Evolutionary conservation across 2,888 invertebrate species (phyloP), one percentile per base, ranked within the genome.

Genomic region (Polydrusus pterygomalis): DNA sequence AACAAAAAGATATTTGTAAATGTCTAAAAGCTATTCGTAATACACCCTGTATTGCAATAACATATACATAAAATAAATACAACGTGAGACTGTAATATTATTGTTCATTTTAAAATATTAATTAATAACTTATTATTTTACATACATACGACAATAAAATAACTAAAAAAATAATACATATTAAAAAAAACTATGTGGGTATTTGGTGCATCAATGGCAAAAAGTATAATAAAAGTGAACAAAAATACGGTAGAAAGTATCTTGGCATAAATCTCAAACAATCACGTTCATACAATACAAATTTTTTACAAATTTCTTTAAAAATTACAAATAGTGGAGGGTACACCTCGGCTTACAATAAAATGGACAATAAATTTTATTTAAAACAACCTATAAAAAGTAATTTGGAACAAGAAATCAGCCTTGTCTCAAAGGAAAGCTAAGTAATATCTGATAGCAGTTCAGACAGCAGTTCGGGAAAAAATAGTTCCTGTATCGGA

Each of bases 351-450:
- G 15, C 65, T 68, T 69, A 79, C 76, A 79, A 78, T 71, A 71
- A 75, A 75, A 80, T 75, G 75, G 79, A 77, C 79, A 78, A 79
- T 49, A 78, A 75, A 74, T 75, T 71, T 74, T 70, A 60, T 79
- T 75, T 70, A 77, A 47, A 78, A n/a, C n/a, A 75, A 77, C 45
- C 70, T 67, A 72, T 71, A 74, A 71, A 68, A 68, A 74, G 70
- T 62, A 54, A 25, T 20, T 72, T 58, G 34, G 67, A 74, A 75
- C 70, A 85, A 70, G 70, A 75, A 83, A 85, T 86, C 86, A 85
- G 85, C 86, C 86, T 86, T 86, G 81, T 79, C 78, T 80, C 78
- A 80, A 82, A 83, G 82, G 83, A 83, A 85, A 85, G 85, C 83
- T 83, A 85, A 83, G 79, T 80, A 83, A 82, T 60, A 38, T 11